A percentile compares a stretch with the other conserved stretches of the same genome.
These are phyloP conservation scores for Malthinus flaveolus DNA, from an alignment of 2,888 invertebrate genomes.

Conservation along the genomic window DNA sequence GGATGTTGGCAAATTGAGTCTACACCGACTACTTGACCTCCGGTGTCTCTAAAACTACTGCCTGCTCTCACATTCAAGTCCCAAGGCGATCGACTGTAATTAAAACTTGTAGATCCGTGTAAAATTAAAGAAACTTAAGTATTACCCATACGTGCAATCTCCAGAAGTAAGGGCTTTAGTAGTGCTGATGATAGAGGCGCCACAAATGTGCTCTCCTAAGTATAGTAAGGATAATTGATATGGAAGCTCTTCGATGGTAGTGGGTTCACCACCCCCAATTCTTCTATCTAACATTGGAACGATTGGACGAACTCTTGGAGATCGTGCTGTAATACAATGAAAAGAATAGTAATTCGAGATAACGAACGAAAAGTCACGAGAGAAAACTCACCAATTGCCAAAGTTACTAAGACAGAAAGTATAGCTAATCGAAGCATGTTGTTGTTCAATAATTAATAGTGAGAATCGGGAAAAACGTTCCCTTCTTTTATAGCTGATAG, in stretches of 20 bases:
- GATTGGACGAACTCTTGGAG: background rate
- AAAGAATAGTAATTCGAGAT: too few relatives aligned
- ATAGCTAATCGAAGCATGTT: constrained; percentile 1
- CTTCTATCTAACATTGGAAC: constrained; percentile 42
- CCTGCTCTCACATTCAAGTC: constrained; percentile 2
- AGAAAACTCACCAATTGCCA: background rate
- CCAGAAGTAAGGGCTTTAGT: constrained; percentile 59
- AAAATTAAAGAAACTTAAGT: too few relatives aligned
- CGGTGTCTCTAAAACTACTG: background rate
- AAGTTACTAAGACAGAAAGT: background rate
- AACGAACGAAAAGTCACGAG: background rate
- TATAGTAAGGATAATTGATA: constrained; percentile 60
- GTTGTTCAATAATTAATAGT: background rate
- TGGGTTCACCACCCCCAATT: constrained; percentile 58
- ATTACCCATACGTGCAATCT: constrained; percentile 51
- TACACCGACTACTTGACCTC: background rate
- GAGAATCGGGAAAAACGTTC: background rate
- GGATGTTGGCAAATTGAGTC: background rate
- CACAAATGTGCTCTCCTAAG: constrained; percentile 57
- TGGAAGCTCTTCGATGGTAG: constrained; percentile 57
- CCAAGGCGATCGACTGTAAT: too few relatives aligned
- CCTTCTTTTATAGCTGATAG: background rate
- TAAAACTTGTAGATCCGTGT: too few relatives aligned
- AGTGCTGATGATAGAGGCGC: constrained; percentile 58
- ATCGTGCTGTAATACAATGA: background rate